Base-by-base conservation (phyloP, 2,888 invertebrate genomes). In the Ceraclea dissimilis region DNA sequence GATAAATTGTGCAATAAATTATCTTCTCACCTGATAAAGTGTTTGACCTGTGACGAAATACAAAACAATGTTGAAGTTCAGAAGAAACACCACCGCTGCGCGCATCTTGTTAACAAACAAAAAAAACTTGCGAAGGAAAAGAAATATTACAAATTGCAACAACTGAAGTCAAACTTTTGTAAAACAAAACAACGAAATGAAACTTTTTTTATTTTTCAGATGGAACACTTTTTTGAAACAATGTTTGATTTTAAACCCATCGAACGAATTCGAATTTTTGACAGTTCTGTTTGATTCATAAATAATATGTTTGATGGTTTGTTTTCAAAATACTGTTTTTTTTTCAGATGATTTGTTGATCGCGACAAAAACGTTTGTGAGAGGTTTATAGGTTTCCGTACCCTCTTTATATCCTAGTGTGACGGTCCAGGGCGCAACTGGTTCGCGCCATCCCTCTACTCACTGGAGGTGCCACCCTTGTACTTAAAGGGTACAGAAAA, bases 371-470 rank as follows among this genome's bases (percentile, higher is more conserved):
- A 57, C 58, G 58, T 56, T 56, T 54, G 57, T 61, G 60, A 48
- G 52, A 54, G 64, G 13, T 39, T 4, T 65, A 65, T 62, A 64
- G 8, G 66, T 66, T 65, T 65, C 64, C 64, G 65, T 65, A 63
- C 66, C 63, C 63, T 58, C 63, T 62, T 61, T 52, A 59, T 61
- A 59, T 59, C 57, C 52, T 49, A 11, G 11, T 52, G 49, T 13
- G 51, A 39, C 33, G 16, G 26, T 20, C 54, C 47, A 51, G 54
- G 54, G 56, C 60, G 58, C 59, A 57, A 48, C 54, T 55, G 20
- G 34, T 48, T 31, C 47, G 57, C 57, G 54, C 39, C 52, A 39
- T 54, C 33, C 49, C 19, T 50, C 46, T 11, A 4, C 39, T 26
- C 26, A 26, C 8, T 39, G 16, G 2, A 39, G 39, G 39, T 39